Evolutionary conservation across 2,113 vertebrate species (phyloP), one percentile per base, ranked within the genome.

Genomic region (Sylvietta virens): DNA sequence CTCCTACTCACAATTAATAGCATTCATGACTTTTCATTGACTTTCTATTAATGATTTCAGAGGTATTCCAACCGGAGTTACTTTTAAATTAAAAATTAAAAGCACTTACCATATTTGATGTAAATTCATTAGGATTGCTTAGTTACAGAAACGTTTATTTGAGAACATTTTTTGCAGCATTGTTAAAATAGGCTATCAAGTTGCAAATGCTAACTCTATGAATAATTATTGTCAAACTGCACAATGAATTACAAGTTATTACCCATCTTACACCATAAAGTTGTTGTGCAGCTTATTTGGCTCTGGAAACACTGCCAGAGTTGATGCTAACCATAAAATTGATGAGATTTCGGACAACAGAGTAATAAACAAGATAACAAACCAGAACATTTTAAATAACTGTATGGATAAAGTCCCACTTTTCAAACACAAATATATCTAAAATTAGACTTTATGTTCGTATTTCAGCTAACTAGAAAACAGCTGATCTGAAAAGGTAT

Each of bases 11-110:
- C 30, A 84, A 66, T 94, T 96, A 96, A 96, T 74, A 81, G 28
- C 51, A 87, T 76, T 94, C 70, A 60, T 71, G 47, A 90, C 26
- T 94, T 92, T 86, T 88, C 30, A 1, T 35, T 94, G 84, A 72
- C 78, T 91, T 90, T 74, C 54, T n/a, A 50, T 92, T 85, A 84
- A 77, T 71, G 50, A 94, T 92, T 95, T 94, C 77, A 64, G 90
- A 93, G 23, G 23, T 86, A 88, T 26, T 92, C 37, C 44, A 44
- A 87, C 4, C 1, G 26, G 81, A 89, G 37, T 58, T 92, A 84
- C 40, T 82, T 82, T 92, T 62, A 92, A 95, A 96, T 95, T 92
- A 77, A 89, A 94, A 95, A 90, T 86, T 47, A 91, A 81, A 78
- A 40, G 39, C 30, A 77, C 45, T 85, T 87, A 57, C 47, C 44